These are phyloP conservation scores for Aplysina aerophoba DNA, from an alignment of 37 sponge, comb jelly and placozoan species.

Conservation along the genomic window DNA sequence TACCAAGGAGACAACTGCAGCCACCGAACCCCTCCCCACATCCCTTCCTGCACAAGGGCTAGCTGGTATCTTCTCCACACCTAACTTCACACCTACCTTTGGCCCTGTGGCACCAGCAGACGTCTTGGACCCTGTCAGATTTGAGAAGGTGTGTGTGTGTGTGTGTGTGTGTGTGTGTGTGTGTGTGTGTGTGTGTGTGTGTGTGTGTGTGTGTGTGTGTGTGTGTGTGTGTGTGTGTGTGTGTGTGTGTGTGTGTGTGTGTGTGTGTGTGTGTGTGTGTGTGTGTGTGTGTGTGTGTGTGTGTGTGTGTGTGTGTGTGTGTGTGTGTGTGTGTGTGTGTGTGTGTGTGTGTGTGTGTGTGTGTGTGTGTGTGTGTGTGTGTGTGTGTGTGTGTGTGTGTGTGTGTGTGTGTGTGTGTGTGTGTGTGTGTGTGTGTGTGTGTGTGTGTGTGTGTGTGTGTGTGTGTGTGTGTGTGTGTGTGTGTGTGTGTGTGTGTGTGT, in stretches of 20 bases:
- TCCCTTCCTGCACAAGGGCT: background rate
- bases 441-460: background rate
- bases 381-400: too few species aligned
- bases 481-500: background rate
- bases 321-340: too few species aligned
- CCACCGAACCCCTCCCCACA: background rate
- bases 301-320: too few species aligned
- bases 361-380: too few species aligned
- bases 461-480: background rate
- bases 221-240: too few species aligned
- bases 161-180: background rate
- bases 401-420: too few species aligned
- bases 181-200: background rate
- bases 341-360: too few species aligned
- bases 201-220: background rate
- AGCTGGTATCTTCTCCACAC: conserved; percentile 17
- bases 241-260: too few species aligned
- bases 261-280: too few species aligned
- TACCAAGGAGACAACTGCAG: too few species aligned
- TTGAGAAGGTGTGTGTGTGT: conserved; percentile 17
- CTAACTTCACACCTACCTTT: conserved; percentile 15
- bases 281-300: too few species aligned
- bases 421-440: background rate
- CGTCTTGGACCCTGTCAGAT: background rate
- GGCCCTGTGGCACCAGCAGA: background rate